These are phyloP conservation scores for Dryadula phaetusa DNA, from an alignment of 2,888 invertebrate species.

Conservation along the genomic window DNA sequence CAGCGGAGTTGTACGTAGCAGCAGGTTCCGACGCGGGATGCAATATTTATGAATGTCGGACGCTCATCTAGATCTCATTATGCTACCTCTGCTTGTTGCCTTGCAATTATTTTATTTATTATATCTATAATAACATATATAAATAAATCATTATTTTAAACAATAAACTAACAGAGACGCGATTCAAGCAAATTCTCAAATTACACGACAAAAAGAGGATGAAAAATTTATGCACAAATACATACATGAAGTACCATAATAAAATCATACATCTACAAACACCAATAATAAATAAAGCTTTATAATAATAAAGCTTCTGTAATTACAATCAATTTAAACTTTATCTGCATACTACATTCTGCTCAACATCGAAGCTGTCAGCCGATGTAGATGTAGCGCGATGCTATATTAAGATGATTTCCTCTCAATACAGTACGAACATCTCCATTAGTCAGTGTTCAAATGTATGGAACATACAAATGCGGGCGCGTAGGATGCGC, in stretches of 20 bases:
- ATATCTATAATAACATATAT: not conserved
- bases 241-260: not conserved
- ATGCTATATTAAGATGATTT: not conserved
- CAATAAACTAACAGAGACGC: too few relatives aligned
- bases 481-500: not conserved
- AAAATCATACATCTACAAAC: not conserved
- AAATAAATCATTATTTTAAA: too few relatives aligned
- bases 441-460: conserved; percentile 13
- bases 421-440: conserved; percentile 13
- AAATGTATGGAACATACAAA: conserved; percentile 8
- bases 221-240: not conserved
- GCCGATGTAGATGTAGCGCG: too few relatives aligned
- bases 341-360: not conserved
- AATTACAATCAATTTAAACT: conserved; percentile 20
- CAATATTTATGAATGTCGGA: conserved; percentile 16
- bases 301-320: conserved; percentile 1
- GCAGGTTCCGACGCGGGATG: conserved; percentile 4
- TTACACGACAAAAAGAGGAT: too few relatives aligned
- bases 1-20: not conserved
- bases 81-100: not conserved
- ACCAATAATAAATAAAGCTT: not conserved
- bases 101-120: conserved; percentile 6
- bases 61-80: conserved; percentile 24
- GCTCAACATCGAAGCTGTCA: not conserved
- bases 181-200: too few relatives aligned